A percentile compares a stretch with the other conserved stretches of the same genome.
phyloP scores from a whole-genome alignment of 2,888 invertebrate species.

The Archips xylosteana region DNA sequence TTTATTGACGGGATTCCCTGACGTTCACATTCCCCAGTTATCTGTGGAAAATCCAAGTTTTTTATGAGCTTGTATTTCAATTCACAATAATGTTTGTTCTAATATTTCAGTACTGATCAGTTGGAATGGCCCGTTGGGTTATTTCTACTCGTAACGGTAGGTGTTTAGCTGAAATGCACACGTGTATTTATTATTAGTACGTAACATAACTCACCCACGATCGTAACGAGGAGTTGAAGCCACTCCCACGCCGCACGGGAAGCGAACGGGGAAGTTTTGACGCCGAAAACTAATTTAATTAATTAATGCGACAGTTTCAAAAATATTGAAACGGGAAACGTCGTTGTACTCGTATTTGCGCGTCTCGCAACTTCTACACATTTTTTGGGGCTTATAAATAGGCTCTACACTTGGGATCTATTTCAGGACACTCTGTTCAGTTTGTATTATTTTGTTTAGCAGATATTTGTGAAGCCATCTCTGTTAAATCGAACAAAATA shows the following conservation, averaged over 20 bases:
- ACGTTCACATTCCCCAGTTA: neutral
- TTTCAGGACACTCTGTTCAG: no score
- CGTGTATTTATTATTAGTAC: neutral
- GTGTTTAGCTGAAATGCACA: neutral
- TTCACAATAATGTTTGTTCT: neutral
- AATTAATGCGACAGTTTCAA: neutral
- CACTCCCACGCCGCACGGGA: neutral
- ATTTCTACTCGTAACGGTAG: neutral
- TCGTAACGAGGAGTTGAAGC: neutral
- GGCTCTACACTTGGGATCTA: no score
- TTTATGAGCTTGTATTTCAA: neutral
- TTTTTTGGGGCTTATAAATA: no score
- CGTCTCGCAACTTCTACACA: neutral
- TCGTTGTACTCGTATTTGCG: neutral
- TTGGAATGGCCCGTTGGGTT: neutral
- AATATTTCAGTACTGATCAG: neutral
- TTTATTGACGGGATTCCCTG: neutral
- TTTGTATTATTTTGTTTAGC: no score
- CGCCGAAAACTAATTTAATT: neutral
- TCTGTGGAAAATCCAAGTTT: neutral
- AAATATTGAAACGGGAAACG: neutral
- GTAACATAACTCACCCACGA: neutral
- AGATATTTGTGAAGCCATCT: no score
- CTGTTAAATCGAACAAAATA: no score
- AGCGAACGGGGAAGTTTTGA: neutral